Percentiles rank a stretch among this genome's conserved stretches.
Evolutionary conservation across 2,797 vertebrate species (phyloP).

Genomic region (Tangara arthus): DNA sequence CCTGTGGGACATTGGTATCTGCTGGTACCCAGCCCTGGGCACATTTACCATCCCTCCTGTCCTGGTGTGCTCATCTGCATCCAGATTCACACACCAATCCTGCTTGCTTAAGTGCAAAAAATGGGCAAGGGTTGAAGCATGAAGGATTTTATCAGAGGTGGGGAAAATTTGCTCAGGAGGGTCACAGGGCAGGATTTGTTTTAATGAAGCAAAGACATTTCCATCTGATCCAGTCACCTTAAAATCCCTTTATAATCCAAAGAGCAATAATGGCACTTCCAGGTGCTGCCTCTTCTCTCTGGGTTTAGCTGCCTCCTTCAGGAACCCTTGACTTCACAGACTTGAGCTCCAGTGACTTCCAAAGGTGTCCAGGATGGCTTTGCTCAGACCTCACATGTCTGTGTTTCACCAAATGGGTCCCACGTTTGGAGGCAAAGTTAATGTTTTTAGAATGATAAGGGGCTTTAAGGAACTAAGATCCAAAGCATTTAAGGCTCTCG

Average conservation of each 20-base stretch:
- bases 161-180: not conserved
- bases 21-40: not conserved
- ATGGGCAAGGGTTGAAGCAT: rapidly evolving
- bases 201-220: not conserved
- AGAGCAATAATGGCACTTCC: not conserved
- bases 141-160: not conserved
- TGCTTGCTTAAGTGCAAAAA: not conserved
- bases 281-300: not conserved
- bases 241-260: not conserved
- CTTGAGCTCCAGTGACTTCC: not conserved
- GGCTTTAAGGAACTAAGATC: conserved; percentile 19
- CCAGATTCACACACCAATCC: not conserved
- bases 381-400: not conserved
- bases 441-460: not conserved
- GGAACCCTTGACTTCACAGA: not conserved
- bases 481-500: not conserved
- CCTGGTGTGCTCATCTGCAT: not conserved
- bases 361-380: not conserved
- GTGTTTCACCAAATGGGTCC: not conserved
- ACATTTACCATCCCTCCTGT: not conserved
- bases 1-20: not conserved
- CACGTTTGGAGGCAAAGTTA: not conserved
- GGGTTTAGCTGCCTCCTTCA: not conserved
- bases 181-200: not conserved
- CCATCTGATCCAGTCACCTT: not conserved